Base-by-base conservation (phyloP, 2,888 invertebrate species). In the Amphiduros pacificus region DNA sequence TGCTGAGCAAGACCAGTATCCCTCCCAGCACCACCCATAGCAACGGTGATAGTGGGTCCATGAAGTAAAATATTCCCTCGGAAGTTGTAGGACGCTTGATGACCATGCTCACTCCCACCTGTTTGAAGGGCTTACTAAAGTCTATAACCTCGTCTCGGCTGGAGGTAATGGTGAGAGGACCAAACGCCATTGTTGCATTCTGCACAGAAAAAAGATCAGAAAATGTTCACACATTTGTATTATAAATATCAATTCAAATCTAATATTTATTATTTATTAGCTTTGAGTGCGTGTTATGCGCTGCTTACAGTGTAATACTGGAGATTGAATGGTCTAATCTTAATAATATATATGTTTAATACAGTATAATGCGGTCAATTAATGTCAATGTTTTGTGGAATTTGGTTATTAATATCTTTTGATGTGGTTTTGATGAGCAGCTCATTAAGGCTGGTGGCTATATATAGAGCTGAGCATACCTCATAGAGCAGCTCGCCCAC, bases 121-220 rank as follows among this genome's bases (percentile, higher is more conserved):
- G 76, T 75, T 78, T 80, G 69, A 80, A 80, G 4, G 81, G 79
- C 63, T 79, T 78, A 31, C 80, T 79, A 65, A 81, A 81, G 64
- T 81, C 80, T 4, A 81, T 75, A 1, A 75, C 80, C 54, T 73
- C 75, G 54, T 79, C 79, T 32, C 79, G 62, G 48, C 75, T 67
- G 0, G 77, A 73, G 61, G 77, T 80, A 62, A 79, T 78, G 60
- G 77, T 77, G 11, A 81, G 64, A 1, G 81, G 75, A 4, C 77
- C 78, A 1, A 81, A 71, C 0, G 78, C 76, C 77, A 81, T 76
- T 2, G 79, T 74, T 9, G 81, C 79, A 64, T 78, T 79, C 80
- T 81, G 72, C n/a, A 74, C 68, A 40, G 27, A 3, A 49, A 52
- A n/a, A n/a, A n/a, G n/a, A n/a, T n/a, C n/a, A n/a, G n/a, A n/a